These are phyloP conservation scores for Tachysurus fulvidraco DNA, from an alignment of 2,113 vertebrate genomes.

Conservation along the genomic window DNA sequence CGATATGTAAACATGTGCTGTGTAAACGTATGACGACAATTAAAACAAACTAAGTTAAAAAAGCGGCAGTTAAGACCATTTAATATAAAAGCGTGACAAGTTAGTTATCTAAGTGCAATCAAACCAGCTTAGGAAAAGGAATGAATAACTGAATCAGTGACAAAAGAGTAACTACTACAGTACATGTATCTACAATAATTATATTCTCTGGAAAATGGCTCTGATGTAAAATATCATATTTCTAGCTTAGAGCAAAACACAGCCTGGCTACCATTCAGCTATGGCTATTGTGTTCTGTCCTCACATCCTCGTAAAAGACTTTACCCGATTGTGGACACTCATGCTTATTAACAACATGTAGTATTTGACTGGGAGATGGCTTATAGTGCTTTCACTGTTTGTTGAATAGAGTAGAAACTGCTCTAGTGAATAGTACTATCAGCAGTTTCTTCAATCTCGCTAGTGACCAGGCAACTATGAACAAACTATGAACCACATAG, in stretches of 20 bases:
- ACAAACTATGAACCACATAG: slow-evolving; percentile 7
- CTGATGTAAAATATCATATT: neutral
- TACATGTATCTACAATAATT: neutral
- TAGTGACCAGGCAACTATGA: neutral
- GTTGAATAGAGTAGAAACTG: neutral
- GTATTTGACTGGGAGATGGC: neutral
- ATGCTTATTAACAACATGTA: neutral
- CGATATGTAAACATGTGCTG: too few relatives aligned
- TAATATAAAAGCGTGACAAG: neutral
- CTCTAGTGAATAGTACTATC: neutral
- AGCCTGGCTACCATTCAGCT: neutral
- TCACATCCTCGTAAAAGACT: neutral
- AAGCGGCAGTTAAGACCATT: neutral
- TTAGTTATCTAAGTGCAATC: neutral
- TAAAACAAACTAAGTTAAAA: too few relatives aligned
- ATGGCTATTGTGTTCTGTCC: neutral
- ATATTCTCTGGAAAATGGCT: neutral
- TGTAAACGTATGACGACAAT: too few relatives aligned
- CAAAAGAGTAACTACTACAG: slow-evolving; percentile 4
- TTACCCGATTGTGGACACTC: neutral
- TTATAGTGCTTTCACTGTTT: neutral
- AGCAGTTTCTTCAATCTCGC: neutral
- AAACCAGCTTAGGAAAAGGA: neutral
- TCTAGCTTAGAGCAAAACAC: neutral
- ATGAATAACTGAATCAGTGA: neutral